Evolutionary conservation across 2,888 invertebrate species (phyloP).

Genomic region (Siphlonurus alternatus): DNA sequence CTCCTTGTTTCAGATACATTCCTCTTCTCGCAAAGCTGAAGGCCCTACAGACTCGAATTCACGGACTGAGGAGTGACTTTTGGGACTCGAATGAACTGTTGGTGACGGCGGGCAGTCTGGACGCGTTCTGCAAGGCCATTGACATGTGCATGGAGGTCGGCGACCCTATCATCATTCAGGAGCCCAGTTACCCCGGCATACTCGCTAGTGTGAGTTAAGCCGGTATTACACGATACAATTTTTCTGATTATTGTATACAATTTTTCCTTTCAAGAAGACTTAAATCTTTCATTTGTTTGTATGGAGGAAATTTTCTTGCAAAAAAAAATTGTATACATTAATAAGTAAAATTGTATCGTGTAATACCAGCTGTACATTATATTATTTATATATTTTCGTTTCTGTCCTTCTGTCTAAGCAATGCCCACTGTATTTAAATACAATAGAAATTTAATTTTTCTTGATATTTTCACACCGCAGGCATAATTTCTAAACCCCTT

Average conservation of each 20-base stretch:
- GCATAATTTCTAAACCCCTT: too few relatives aligned
- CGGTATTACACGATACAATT: not conserved
- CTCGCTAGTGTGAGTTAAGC: slow-evolving; percentile 40
- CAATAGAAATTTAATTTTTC: not conserved
- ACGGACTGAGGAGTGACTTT: slow-evolving; percentile 39
- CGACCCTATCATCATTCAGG: slow-evolving; percentile 50
- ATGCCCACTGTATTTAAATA: too few relatives aligned
- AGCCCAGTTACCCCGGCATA: slow-evolving; percentile 55
- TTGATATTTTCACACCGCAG: too few relatives aligned
- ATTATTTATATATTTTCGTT: not conserved
- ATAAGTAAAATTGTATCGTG: not conserved
- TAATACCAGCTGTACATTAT: not conserved
- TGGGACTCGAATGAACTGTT: slow-evolving; percentile 35
- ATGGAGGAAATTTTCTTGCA: not conserved
- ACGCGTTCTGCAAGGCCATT: slow-evolving; percentile 55
- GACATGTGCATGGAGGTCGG: slow-evolving; percentile 52
- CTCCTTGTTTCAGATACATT: slow-evolving; percentile 29
- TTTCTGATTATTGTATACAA: not conserved
- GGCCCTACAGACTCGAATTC: slow-evolving; percentile 41
- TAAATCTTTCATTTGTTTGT: too few relatives aligned
- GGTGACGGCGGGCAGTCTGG: slow-evolving; percentile 58
- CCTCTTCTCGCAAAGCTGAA: slow-evolving; percentile 40
- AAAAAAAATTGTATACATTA: not conserved
- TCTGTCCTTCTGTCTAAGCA: too few relatives aligned
- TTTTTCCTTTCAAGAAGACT: too few relatives aligned